Percentiles rank a stretch among this genome's conserved stretches.
These are phyloP conservation scores for Oligia latruncula DNA, from an alignment of 2,888 invertebrate genomes.

Conservation along the genomic window DNA sequence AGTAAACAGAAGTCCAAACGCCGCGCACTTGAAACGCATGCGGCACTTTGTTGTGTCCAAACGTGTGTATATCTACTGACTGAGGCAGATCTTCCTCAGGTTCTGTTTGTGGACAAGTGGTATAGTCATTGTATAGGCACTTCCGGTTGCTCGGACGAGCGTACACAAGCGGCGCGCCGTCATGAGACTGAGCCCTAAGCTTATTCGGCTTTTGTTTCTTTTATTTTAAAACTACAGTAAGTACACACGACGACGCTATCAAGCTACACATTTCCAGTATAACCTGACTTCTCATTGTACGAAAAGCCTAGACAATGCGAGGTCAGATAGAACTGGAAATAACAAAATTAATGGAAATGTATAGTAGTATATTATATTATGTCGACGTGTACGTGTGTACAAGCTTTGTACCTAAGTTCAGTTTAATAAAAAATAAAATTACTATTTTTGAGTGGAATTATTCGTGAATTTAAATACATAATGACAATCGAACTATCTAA, in stretches of 20 bases:
- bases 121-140: conserved; percentile 17
- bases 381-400: no score
- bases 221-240: neutral
- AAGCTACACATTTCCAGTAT: neutral
- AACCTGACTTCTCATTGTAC: neutral
- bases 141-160: conserved; percentile 27
- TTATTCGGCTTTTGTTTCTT: conserved; percentile 2
- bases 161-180: conserved; percentile 21
- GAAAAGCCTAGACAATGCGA: neutral
- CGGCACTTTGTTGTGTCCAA: neutral
- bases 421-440: neutral
- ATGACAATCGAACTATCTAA: neutral
- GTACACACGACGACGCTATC: neutral
- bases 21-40: neutral
- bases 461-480: neutral
- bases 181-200: conserved; percentile 5
- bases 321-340: neutral
- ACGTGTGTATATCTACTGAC: conserved; percentile 10
- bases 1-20: conserved; percentile 2
- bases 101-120: conserved; percentile 31
- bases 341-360: no score
- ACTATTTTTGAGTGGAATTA: neutral
- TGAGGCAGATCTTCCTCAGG: neutral
- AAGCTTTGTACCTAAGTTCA: neutral
- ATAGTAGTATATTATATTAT: neutral